A percentile compares a stretch with the other conserved stretches of the same genome.
These are phyloP conservation scores for Phragmatobia fuliginosa DNA, from an alignment of 2,888 invertebrate species.

Conservation along the genomic window DNA sequence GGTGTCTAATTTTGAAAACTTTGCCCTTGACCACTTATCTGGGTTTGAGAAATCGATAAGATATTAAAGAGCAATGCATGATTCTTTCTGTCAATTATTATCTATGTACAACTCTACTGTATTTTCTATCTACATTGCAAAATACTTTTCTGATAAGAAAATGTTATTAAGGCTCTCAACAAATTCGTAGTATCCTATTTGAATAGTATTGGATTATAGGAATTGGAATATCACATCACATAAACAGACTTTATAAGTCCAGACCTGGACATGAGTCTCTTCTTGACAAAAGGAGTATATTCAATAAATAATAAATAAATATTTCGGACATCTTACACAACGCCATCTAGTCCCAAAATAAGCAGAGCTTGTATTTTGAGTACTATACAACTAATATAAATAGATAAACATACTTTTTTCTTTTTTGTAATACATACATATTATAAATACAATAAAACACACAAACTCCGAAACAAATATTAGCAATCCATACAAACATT, in stretches of 20 bases:
- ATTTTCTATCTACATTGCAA: constrained; percentile 10
- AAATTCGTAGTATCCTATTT: background rate
- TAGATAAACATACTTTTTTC: background rate
- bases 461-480: too few relatives aligned
- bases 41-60: constrained; percentile 32
- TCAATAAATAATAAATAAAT: too few relatives aligned
- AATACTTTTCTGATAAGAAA: constrained; percentile 11
- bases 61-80: constrained; percentile 18
- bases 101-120: background rate
- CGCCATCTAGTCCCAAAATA: too few relatives aligned
- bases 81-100: background rate
- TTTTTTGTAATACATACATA: too few relatives aligned
- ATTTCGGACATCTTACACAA: too few relatives aligned
- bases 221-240: too few relatives aligned
- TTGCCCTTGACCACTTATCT: constrained; percentile 47
- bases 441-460: too few relatives aligned
- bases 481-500: too few relatives aligned
- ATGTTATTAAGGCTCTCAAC: background rate
- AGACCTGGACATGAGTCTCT: too few relatives aligned
- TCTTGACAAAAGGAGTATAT: background rate
- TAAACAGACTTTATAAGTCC: too few relatives aligned
- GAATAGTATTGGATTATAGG: background rate
- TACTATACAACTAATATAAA: too few relatives aligned
- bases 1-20: constrained; percentile 7
- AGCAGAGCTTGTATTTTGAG: too few relatives aligned